A percentile compares a stretch with the other conserved stretches of the same genome.
phyloP scores from a whole-genome alignment of 1,140 invertebrate genomes.

The Drosophila littoralis region DNA sequence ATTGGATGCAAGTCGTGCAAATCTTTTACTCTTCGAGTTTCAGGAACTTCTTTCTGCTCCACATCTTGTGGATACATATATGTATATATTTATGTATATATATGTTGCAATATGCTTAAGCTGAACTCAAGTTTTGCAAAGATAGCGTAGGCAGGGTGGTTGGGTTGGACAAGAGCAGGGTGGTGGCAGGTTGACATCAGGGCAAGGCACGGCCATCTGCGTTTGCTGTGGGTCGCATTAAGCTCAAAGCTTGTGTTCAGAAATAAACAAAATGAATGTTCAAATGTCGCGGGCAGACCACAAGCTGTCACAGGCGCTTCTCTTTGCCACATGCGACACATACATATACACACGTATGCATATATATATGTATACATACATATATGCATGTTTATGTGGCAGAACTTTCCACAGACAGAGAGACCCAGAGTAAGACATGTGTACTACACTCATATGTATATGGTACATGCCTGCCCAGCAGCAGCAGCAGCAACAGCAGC shows the following conservation, averaged over 20 bases:
- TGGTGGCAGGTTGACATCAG: neutral
- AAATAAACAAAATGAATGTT: conserved; percentile 78
- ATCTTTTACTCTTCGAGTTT: no score
- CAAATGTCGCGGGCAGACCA: conserved; percentile 78
- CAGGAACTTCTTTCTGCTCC: no score
- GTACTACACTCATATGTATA: conserved; percentile 27
- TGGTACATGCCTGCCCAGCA: conserved; percentile 42
- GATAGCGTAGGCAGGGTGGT: no score
- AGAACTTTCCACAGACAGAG: conserved; percentile 18
- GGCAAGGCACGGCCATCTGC: conserved; percentile 7
- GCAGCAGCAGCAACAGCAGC: conserved; percentile 19
- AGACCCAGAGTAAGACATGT: conserved; percentile 13
- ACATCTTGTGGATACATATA: no score
- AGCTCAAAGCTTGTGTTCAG: conserved; percentile 60
- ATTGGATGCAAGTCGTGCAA: no score
- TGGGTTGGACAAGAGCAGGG: neutral
- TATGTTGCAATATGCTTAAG: no score
- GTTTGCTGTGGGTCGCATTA: conserved; percentile 55
- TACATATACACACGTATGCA: conserved; percentile 11
- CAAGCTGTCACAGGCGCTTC: conserved; percentile 75
- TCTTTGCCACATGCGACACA: conserved; percentile 38
- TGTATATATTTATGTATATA: no score
- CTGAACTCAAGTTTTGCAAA: no score
- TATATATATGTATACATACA: conserved; percentile 2
- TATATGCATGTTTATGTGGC: neutral